These are phyloP conservation scores for Eriosoma lanigerum DNA, from an alignment of 1,140 invertebrate species.

Conservation along the genomic window DNA sequence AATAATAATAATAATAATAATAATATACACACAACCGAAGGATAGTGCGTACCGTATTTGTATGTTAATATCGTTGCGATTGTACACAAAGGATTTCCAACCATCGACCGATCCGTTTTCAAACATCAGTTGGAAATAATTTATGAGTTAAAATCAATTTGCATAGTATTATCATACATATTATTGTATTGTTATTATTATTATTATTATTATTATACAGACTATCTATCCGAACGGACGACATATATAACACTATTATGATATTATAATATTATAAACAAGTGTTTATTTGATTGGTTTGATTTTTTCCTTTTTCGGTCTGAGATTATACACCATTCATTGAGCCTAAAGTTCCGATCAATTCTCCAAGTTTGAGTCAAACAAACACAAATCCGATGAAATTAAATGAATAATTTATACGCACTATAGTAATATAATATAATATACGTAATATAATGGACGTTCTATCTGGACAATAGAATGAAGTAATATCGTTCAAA, in stretches of 20 bases:
- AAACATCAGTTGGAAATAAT: slow-evolving; percentile 2
- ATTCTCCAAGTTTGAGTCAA: not conserved
- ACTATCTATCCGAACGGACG: no score
- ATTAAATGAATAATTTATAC: not conserved
- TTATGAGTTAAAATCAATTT: slow-evolving; percentile 29
- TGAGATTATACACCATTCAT: no score
- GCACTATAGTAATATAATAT: not conserved
- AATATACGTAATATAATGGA: not conserved
- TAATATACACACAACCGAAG: not conserved
- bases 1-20: no score
- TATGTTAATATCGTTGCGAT: slow-evolving; percentile 15
- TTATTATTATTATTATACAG: not conserved
- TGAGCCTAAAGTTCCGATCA: no score
- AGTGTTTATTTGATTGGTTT: no score
- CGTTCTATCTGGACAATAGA: not conserved
- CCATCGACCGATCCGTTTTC: not conserved
- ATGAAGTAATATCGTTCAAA: slow-evolving; percentile 3
- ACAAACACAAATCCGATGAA: not conserved
- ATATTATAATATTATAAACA: no score
- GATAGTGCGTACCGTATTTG: not conserved
- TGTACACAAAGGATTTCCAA: not conserved
- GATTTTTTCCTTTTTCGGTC: no score
- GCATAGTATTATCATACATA: not conserved
- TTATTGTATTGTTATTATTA: not conserved
- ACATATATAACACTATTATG: no score